Evolutionary conservation across 1,140 invertebrate genomes (phyloP).

Genomic region (Phenacoccus solenopsis): DNA sequence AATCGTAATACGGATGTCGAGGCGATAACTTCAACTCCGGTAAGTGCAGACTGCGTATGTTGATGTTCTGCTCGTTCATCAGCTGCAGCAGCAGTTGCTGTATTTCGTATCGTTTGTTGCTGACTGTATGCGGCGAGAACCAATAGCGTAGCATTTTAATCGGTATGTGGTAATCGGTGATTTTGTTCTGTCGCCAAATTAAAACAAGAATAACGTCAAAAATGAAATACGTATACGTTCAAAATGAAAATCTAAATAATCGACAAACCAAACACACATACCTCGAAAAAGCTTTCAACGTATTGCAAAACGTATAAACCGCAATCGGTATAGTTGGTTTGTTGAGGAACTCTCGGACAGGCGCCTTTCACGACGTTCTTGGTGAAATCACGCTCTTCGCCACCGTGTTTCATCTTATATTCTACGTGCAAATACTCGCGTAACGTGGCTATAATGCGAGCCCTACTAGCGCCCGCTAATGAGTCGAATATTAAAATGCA

Average conservation of each 20-base stretch:
- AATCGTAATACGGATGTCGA: constrained; percentile 28
- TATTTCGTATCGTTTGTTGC: constrained; percentile 64
- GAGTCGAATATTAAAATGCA: constrained; percentile 95
- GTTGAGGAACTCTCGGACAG: constrained; percentile 82
- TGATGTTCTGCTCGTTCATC: constrained; percentile 44
- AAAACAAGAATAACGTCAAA: constrained; percentile 18
- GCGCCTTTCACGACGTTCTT: constrained; percentile 71
- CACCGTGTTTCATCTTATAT: constrained; percentile 58
- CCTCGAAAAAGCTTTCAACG: constrained; percentile 87
- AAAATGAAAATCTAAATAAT: neutral
- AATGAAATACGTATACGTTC: too few relatives aligned
- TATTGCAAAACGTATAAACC: constrained; percentile 91
- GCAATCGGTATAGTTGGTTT: constrained; percentile 94
- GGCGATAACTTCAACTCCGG: constrained; percentile 34
- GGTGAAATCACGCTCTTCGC: constrained; percentile 50
- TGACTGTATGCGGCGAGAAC: constrained; percentile 66
- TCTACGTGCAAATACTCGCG: constrained; percentile 82
- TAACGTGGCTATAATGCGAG: constrained; percentile 70
- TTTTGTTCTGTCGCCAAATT: constrained; percentile 42
- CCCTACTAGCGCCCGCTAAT: constrained; percentile 61
- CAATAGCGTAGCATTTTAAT: constrained; percentile 60
- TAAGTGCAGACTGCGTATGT: constrained; percentile 32
- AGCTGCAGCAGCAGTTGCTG: constrained; percentile 52
- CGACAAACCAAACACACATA: constrained; percentile 8
- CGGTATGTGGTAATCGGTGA: constrained; percentile 56